Percentiles rank a stretch among this genome's conserved stretches.
Conservation (phyloP, 2,888 invertebrate genomes). For the Tetragonisca angustula region DNA sequence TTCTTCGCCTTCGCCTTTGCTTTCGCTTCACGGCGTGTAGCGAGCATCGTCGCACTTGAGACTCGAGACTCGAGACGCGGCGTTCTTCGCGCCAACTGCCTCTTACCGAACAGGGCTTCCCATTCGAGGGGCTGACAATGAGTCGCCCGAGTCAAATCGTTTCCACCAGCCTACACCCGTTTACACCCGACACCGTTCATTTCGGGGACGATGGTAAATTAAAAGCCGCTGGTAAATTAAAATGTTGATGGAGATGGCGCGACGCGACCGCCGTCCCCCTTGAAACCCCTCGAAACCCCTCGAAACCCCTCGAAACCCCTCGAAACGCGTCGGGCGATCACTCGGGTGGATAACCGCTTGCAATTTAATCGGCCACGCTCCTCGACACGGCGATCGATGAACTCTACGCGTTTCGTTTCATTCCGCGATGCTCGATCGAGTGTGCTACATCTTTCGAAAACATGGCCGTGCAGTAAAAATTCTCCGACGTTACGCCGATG, state of each 20-base stretch:
- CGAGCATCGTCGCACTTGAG: slow-evolving; percentile 40
- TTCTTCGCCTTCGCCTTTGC: slow-evolving; percentile 8
- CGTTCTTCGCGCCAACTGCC: background rate
- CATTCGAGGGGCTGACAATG: background rate
- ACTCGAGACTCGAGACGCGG: background rate
- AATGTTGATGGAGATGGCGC: slow-evolving; percentile 8
- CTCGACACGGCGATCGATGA: background rate
- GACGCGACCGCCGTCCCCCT: background rate
- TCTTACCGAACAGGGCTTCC: background rate
- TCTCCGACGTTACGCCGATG: background rate
- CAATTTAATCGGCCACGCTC: background rate
- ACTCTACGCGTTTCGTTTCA: background rate
- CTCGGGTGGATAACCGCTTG: background rate
- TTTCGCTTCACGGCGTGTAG: slow-evolving; percentile 22
- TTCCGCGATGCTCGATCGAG: background rate
- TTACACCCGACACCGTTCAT: slow-evolving; percentile 14
- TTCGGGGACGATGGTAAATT: background rate
- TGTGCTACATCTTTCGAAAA: background rate
- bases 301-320: background rate
- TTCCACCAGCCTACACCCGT: background rate
- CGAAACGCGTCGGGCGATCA: background rate
- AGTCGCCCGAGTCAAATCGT: background rate
- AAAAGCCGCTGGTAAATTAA: slow-evolving; percentile 1
- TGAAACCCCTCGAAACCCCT: background rate
- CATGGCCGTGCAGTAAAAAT: background rate